Evolutionary conservation across 2,113 vertebrate species (phyloP).

Genomic region (Leptobrachium ailaonicum): DNA sequence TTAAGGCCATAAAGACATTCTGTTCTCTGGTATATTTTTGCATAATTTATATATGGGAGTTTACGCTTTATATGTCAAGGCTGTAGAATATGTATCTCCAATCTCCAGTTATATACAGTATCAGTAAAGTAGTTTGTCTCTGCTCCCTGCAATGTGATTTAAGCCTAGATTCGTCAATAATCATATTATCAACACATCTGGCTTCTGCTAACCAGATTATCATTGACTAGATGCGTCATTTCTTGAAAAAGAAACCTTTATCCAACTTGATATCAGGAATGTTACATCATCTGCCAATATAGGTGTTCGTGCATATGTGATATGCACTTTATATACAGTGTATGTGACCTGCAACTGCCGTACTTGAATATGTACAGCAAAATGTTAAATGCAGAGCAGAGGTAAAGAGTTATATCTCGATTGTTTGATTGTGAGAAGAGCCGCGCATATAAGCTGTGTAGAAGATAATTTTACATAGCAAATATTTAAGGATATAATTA

Average conservation of each 20-base stretch:
- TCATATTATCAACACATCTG: constrained; percentile 40
- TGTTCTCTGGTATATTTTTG: no score
- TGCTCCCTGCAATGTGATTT: neutral
- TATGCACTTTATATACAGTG: no score
- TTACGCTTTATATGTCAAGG: neutral
- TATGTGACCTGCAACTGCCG: no score
- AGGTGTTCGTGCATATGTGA: neutral
- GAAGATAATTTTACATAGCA: no score
- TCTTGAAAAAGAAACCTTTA: constrained; percentile 11
- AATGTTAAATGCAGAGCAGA: no score
- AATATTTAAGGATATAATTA: no score
- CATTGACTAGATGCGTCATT: constrained; percentile 30
- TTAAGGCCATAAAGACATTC: no score
- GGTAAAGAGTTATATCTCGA: no score
- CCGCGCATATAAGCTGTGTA: no score
- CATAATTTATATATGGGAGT: no score
- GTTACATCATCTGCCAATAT: neutral
- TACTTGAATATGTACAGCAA: no score
- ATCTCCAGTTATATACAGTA: neutral
- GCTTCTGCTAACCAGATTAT: constrained; percentile 37
- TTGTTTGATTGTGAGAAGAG: no score
- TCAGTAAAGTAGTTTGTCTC: neutral
- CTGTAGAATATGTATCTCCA: neutral
- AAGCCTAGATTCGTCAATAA: constrained; percentile 25
- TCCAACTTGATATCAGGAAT: neutral